phyloP scores from a whole-genome alignment of 2,888 invertebrate genomes.

The Trachelus troglodyta region DNA sequence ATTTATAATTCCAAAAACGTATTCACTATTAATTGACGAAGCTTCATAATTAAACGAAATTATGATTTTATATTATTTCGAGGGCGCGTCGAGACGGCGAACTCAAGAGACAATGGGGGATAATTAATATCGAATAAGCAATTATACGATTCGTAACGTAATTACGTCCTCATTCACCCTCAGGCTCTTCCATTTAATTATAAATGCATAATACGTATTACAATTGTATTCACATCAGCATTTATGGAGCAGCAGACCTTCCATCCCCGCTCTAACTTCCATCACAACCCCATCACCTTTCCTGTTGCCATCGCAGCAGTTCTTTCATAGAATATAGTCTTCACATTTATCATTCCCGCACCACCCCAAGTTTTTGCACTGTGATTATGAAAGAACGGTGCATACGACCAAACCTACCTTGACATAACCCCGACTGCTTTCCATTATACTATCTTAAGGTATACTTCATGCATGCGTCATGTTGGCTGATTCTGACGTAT shows the following conservation, averaged over 20 bases:
- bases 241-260: slow-evolving; percentile 7
- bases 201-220: slow-evolving; percentile 37
- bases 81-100: background rate
- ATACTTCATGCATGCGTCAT: no score
- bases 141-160: slow-evolving; percentile 42
- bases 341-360: background rate
- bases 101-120: slow-evolving; percentile 11
- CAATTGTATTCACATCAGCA: slow-evolving; percentile 23
- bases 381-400: slow-evolving; percentile 1
- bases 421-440: no score
- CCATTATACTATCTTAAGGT: no score
- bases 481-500: no score
- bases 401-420: background rate
- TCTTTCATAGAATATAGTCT: no score
- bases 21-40: no score
- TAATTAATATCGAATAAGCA: slow-evolving; percentile 45
- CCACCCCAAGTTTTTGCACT: background rate
- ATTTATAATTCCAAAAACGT: no score
- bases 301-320: background rate
- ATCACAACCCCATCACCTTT: background rate
- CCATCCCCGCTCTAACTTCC: background rate
- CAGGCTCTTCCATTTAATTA: slow-evolving; percentile 36
- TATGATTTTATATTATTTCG: background rate
- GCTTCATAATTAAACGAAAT: no score
- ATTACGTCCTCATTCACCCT: slow-evolving; percentile 34